These are phyloP conservation scores for Rhegmatorhina hoffmannsi DNA, from an alignment of 2,113 vertebrate genomes.

Conservation along the genomic window DNA sequence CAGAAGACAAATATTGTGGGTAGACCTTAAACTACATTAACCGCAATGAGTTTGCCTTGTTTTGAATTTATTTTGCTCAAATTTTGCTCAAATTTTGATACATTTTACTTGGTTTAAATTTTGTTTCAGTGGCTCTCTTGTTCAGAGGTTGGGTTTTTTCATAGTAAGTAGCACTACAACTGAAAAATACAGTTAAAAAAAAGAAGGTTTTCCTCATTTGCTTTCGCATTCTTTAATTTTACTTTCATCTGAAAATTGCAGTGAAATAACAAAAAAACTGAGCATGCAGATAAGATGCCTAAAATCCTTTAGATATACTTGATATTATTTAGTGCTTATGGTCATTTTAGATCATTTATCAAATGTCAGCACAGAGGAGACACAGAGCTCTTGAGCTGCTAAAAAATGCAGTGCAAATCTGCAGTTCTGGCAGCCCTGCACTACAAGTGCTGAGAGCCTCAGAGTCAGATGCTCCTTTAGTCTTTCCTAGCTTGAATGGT, in stretches of 20 bases:
- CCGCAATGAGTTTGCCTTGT: not conserved
- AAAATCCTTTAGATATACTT: not conserved
- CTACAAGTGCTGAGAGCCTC: not conserved
- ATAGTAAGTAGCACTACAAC: slow-evolving; percentile 14
- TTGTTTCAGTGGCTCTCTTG: not conserved
- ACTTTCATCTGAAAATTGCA: not conserved
- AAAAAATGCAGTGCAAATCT: not conserved
- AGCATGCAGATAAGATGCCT: not conserved
- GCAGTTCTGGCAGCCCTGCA: not conserved
- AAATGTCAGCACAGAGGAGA: not conserved
- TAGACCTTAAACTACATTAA: slow-evolving; percentile 57
- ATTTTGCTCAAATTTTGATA: slow-evolving; percentile 2
- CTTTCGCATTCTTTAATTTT: not conserved
- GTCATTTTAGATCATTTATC: not conserved
- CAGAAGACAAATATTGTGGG: slow-evolving; percentile 60
- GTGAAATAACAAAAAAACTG: not conserved
- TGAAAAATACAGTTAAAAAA: slow-evolving; percentile 11
- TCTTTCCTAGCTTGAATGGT: not conserved
- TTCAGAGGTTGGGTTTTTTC: not conserved
- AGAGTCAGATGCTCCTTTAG: not conserved
- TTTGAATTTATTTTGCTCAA: not conserved
- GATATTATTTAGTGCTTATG: not conserved
- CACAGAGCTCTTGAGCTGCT: not conserved
- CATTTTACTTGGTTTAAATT: not conserved
- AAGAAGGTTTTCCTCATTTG: not conserved